Evolutionary conservation across 1,140 invertebrate genomes (phyloP).

Genomic region (Aporrectodea caliginosa): DNA sequence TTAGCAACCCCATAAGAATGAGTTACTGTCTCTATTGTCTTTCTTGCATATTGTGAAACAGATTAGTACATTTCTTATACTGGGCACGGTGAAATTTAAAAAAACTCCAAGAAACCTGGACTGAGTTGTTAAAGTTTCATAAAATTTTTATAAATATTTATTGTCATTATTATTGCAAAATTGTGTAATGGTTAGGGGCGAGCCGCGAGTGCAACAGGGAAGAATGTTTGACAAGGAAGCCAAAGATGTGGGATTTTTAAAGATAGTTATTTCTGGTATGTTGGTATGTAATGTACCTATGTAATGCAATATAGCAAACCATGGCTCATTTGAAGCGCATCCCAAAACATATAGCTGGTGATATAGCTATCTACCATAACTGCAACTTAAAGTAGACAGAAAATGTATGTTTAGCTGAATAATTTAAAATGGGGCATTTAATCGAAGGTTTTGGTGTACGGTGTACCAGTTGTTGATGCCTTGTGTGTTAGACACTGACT

Average conservation of each 20-base stretch:
- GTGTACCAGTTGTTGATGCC: too few species aligned
- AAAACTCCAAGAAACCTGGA: neutral
- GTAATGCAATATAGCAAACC: neutral
- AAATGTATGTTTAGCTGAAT: neutral
- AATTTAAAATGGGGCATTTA: neutral
- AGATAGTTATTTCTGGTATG: neutral
- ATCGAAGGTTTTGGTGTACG: neutral
- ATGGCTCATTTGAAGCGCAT: neutral
- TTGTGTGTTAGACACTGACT: too few species aligned
- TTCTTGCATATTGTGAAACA: too few species aligned
- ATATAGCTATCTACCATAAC: neutral
- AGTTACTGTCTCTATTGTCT: too few species aligned
- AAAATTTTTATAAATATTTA: neutral
- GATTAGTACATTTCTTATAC: too few species aligned
- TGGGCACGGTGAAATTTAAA: too few species aligned
- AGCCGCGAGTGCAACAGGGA: too few species aligned
- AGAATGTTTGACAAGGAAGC: neutral
- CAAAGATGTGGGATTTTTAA: neutral
- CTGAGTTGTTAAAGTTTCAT: neutral
- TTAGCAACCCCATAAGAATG: too few species aligned
- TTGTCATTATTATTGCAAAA: neutral
- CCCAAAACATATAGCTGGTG: neutral
- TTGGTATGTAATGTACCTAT: too few species aligned
- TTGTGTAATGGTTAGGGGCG: too few species aligned
- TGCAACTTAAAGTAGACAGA: neutral